Conservation (phyloP, 1,140 invertebrate genomes). For the Aleiodes sp. region DNA sequence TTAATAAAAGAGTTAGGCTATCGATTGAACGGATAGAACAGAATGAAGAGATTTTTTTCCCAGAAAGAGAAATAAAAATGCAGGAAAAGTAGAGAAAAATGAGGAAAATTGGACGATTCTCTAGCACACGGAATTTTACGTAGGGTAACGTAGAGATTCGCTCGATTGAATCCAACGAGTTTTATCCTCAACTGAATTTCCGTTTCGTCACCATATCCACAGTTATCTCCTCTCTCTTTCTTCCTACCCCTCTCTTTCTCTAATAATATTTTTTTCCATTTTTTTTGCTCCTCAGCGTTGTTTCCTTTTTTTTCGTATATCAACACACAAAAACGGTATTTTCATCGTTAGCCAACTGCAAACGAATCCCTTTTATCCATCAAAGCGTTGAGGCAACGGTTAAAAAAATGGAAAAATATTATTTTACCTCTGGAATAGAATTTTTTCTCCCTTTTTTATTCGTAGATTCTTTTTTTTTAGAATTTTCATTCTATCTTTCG, state of each 20-base stretch:
- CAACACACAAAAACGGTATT: conserved; percentile 8
- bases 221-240: not conserved
- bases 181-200: conserved; percentile 15
- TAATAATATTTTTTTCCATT: not conserved
- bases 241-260: not conserved
- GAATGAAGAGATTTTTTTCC: too few relatives aligned
- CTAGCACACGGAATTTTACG: conserved; percentile 16
- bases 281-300: not conserved
- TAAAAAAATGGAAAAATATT: not conserved
- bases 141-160: conserved; percentile 9
- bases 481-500: too few relatives aligned
- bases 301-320: not conserved
- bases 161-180: conserved; percentile 12
- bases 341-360: conserved; percentile 15
- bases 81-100: not conserved
- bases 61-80: conserved; percentile 8
- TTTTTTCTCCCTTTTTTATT: too few relatives aligned
- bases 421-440: too few relatives aligned
- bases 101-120: conserved; percentile 14
- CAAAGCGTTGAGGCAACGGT: not conserved
- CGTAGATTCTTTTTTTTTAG: not conserved
- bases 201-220: conserved; percentile 8
- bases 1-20: conserved; percentile 1
- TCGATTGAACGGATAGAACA: not conserved
- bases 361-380: conserved; percentile 4